Evolutionary conservation across 2,113 vertebrate genomes (phyloP).

Genomic region (Syngnathus typhle): DNA sequence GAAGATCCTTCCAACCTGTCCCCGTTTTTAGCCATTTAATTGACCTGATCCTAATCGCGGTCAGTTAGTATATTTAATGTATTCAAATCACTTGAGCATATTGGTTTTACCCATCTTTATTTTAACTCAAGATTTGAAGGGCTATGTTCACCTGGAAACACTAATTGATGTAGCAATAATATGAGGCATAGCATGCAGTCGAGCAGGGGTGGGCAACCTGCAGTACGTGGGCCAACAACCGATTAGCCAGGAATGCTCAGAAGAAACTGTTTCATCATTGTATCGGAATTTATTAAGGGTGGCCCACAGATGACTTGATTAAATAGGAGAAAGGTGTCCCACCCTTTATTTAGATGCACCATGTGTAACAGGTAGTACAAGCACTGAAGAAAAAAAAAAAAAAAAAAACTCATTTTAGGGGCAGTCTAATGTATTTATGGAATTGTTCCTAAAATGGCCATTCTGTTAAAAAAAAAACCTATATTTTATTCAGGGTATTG

Average conservation of each 20-base stretch:
- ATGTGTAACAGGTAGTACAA: conserved; percentile 57
- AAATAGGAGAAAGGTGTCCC: not conserved
- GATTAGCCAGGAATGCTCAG: not conserved
- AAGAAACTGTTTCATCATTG: not conserved
- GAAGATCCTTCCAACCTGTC: conserved; percentile 18
- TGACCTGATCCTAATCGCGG: conserved; percentile 19
- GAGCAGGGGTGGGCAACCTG: not conserved
- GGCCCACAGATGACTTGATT: not conserved
- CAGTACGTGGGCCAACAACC: not conserved
- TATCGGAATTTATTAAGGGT: not conserved
- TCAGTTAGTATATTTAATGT: conserved; percentile 21
- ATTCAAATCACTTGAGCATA: conserved; percentile 1
- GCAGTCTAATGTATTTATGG: conserved; percentile 34
- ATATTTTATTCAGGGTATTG: conserved; percentile 17
- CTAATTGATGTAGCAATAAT: conserved; percentile 65
- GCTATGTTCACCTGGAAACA: conserved; percentile 53
- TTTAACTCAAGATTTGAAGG: conserved; percentile 54
- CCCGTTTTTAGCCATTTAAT: conserved; percentile 35
- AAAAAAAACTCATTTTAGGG: conserved; percentile 34
- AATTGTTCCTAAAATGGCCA: conserved; percentile 32
- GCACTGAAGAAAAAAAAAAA: conserved; percentile 53
- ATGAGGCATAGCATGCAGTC: conserved; percentile 14
- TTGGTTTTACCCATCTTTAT: conserved; percentile 16
- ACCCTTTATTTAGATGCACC: conserved; percentile 1
- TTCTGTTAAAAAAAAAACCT: conserved; percentile 27